Conservation (phyloP, 2,113 vertebrate genomes). For the Panurus biarmicus region DNA sequence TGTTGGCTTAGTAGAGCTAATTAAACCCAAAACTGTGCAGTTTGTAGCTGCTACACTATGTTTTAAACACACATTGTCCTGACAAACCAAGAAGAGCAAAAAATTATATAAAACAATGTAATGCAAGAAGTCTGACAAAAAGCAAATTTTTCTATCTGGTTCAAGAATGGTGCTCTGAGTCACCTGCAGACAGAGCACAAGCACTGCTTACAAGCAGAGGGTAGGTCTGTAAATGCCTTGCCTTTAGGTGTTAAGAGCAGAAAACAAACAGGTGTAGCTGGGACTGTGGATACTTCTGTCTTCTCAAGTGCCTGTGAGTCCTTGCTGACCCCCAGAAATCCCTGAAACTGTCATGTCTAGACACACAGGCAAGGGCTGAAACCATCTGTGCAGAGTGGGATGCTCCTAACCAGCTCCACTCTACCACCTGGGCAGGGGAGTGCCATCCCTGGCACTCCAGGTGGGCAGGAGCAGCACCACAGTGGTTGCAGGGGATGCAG, state of each 20-base stretch:
- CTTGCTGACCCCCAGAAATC: background rate
- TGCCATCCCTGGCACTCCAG: background rate
- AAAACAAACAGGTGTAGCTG: background rate
- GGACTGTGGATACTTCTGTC: background rate
- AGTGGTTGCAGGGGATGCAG: background rate
- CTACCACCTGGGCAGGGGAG: background rate
- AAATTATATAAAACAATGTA: background rate
- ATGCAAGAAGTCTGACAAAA: background rate
- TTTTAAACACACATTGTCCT: background rate
- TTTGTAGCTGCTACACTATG: background rate
- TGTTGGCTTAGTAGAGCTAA: background rate
- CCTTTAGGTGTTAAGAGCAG: background rate
- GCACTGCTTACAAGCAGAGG: background rate
- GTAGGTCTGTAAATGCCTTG: background rate
- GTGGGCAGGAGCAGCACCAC: background rate
- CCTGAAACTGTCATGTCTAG: background rate
- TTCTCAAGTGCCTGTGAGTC: background rate
- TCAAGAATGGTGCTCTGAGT: background rate
- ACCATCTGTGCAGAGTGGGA: accelerated
- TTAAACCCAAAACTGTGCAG: background rate
- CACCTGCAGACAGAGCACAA: background rate
- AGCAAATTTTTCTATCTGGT: background rate
- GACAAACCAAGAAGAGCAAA: background rate
- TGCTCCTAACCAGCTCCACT: background rate
- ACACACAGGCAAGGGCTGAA: background rate